Evolutionary conservation across 1,140 invertebrate species (phyloP), one percentile per base, ranked within the genome.

Genomic region (Papilio polyxenes): DNA sequence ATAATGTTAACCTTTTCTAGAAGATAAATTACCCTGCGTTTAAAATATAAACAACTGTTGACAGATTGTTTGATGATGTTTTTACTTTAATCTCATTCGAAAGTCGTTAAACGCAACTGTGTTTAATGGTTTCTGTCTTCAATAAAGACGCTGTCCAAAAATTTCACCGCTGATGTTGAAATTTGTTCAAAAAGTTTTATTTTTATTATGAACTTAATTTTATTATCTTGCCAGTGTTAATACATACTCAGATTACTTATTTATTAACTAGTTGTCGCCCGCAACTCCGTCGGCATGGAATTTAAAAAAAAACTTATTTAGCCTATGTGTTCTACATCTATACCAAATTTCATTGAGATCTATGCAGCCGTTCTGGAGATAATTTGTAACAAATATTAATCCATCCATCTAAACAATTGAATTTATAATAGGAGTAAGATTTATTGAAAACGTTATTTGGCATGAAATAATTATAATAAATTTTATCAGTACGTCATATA

Each of bases 31-130:
- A 72, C 4, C 23, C 31, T 37, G 65, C 37, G 31, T 72, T 72
- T 65, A 65, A 65, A 65, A 65, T 65, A 65, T 65, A 65, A 65
- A 65, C 62, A 65, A 65, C 62, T 31, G 62, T 65, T 72, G 65
- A 72, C 65, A 72, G 65, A 72, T 72, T 72, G 65, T 72, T 72
- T 72, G 65, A 72, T 72, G 23, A 72, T 72, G 31, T 72, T 72
- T 72, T 72, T 37, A 72, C 31, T 72, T 72, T 72, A 72, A 37
- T 72, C 65, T 72, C 65, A 72, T 72, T 72, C 31, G 31, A 72
- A 37, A 31, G 65, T 69, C 65, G 65, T 69, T 69, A 69, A 72
- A 72, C 65, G 31, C 65, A 72, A 40, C 31, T 72, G 65, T 40
- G 65, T 72, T 72, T 72, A 72, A 72, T 40, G 65, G 23, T 72